A percentile compares a stretch with the other conserved stretches of the same genome.
phyloP scores from a whole-genome alignment of 2,113 vertebrate species.

The Serinus canaria region DNA sequence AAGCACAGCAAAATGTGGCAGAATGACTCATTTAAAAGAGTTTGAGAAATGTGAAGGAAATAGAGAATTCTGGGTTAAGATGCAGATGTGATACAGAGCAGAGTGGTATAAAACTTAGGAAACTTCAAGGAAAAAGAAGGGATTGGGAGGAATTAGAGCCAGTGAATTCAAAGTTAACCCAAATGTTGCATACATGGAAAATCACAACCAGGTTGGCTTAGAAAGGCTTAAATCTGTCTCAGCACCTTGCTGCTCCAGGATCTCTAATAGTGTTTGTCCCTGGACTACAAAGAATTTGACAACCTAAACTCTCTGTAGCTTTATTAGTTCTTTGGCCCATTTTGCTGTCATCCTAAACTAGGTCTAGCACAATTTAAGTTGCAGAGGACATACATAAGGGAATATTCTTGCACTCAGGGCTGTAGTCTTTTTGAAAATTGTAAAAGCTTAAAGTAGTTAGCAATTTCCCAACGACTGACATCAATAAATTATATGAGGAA shows the following conservation, averaged over 20 bases:
- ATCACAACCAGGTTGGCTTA: not conserved
- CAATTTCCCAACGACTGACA: constrained; percentile 18
- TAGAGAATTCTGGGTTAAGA: not conserved
- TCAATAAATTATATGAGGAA: constrained; percentile 54
- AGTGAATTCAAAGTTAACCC: not conserved
- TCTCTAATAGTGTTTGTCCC: not conserved
- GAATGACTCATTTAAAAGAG: not conserved
- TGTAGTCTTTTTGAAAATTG: not conserved
- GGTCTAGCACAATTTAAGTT: constrained; percentile 9
- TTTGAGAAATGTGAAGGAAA: not conserved
- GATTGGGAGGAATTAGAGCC: not conserved
- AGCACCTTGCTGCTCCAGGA: not conserved
- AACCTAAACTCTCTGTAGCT: not conserved
- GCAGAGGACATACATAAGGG: constrained; percentile 12
- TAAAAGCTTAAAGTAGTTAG: constrained; percentile 35
- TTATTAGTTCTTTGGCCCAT: constrained; percentile 5
- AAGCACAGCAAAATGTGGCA: not conserved
- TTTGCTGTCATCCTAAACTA: constrained; percentile 27
- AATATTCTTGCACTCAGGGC: not conserved
- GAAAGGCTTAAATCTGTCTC: not conserved
- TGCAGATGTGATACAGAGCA: not conserved
- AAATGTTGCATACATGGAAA: not conserved
- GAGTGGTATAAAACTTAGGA: not conserved
- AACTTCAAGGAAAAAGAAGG: not conserved
- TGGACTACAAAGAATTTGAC: not conserved